Percentiles rank a stretch among this genome's conserved stretches.
These are phyloP conservation scores for Danaus plexippus DNA, from an alignment of 1,140 invertebrate species.

Conservation along the genomic window DNA sequence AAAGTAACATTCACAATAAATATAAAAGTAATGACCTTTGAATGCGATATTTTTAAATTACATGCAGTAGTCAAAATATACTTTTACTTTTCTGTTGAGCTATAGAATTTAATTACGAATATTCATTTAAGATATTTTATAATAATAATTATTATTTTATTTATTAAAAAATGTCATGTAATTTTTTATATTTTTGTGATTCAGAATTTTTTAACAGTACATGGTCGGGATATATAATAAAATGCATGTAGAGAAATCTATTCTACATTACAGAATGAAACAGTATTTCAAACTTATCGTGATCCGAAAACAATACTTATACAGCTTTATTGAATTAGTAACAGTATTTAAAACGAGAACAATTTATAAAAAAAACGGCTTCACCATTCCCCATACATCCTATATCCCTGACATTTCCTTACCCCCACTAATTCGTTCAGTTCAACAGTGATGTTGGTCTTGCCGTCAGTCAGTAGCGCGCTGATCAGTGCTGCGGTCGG, in stretches of 20 bases:
- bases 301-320: too few relatives aligned
- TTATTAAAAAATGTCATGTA: too few relatives aligned
- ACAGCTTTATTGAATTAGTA: too few relatives aligned
- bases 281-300: too few relatives aligned
- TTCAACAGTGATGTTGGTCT: slow-evolving; percentile 12
- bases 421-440: slow-evolving; percentile 14
- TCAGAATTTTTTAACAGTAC: too few relatives aligned
- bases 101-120: background rate
- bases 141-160: too few relatives aligned
- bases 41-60: background rate
- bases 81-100: background rate
- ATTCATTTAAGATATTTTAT: too few relatives aligned
- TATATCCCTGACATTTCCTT: slow-evolving; percentile 52
- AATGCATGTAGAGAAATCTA: too few relatives aligned
- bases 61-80: slow-evolving; percentile 10
- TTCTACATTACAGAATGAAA: too few relatives aligned
- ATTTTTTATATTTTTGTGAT: too few relatives aligned
- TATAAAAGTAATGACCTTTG: slow-evolving; percentile 2
- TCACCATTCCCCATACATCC: slow-evolving; percentile 12
- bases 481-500: slow-evolving; percentile 49
- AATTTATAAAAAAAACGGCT: slow-evolving; percentile 1
- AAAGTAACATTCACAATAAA: slow-evolving; percentile 3
- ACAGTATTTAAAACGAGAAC: background rate
- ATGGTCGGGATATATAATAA: too few relatives aligned
- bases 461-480: slow-evolving; percentile 44